Evolutionary conservation across 1,140 invertebrate genomes (phyloP).

Genomic region (Neodiprion lecontei): DNA sequence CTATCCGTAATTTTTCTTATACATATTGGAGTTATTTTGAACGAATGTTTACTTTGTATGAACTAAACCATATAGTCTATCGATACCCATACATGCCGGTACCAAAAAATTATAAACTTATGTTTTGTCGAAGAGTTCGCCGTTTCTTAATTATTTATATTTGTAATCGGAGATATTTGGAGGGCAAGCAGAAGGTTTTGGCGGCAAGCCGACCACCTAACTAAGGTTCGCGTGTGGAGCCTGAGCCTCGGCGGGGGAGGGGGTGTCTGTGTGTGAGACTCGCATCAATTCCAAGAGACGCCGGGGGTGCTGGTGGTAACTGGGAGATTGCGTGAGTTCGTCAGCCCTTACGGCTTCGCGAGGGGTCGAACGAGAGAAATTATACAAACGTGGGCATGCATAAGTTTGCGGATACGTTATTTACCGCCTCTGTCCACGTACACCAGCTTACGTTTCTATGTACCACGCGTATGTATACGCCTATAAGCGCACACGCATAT

Average conservation of each 20-base stretch:
- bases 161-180: too few species aligned
- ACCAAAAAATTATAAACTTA: too few species aligned
- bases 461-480: too few species aligned
- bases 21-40: too few species aligned
- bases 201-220: background rate
- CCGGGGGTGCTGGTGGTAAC: constrained; percentile 40
- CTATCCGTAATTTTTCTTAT: too few species aligned
- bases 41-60: too few species aligned
- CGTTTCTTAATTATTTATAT: too few species aligned
- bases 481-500: too few species aligned
- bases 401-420: constrained; percentile 11
- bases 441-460: too few species aligned
- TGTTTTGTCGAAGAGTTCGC: too few species aligned
- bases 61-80: too few species aligned
- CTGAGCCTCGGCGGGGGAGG: background rate
- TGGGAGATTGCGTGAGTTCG: constrained; percentile 38
- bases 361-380: background rate
- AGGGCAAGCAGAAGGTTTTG: background rate
- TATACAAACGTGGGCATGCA: constrained; percentile 9
- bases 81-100: too few species aligned
- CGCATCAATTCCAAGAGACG: constrained; percentile 39
- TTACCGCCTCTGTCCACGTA: constrained; percentile 15
- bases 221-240: constrained; percentile 28
- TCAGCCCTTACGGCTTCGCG: constrained; percentile 2
- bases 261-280: constrained; percentile 18